Evolutionary conservation across 2,888 invertebrate species (phyloP).

Genomic region (Trichacis sp.): DNA sequence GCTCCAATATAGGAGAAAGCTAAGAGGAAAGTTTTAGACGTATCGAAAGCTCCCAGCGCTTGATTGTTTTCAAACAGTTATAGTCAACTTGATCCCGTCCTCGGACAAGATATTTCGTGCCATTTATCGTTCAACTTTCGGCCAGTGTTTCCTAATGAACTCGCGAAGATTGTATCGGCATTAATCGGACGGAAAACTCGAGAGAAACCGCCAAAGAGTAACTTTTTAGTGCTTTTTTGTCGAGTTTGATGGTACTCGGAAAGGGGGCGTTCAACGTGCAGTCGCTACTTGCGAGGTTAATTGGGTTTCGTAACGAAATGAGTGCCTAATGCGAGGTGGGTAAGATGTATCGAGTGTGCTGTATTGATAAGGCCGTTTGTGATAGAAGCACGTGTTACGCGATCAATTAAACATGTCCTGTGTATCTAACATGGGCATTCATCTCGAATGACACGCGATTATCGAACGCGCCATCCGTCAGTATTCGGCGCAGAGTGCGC

Average conservation of each 20-base stretch:
- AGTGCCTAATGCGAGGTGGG: constrained; percentile 11
- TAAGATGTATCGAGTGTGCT: constrained; percentile 12
- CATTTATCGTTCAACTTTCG: constrained; percentile 19
- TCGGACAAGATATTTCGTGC: constrained; percentile 30
- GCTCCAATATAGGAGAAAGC: constrained; percentile 15
- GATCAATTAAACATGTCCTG: constrained; percentile 24
- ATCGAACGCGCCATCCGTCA: constrained; percentile 21
- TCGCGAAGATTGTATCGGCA: not conserved
- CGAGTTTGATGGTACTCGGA: not conserved
- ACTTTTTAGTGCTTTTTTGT: not conserved
- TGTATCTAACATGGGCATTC: constrained; percentile 17
- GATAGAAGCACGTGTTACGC: constrained; percentile 13
- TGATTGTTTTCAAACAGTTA: constrained; percentile 50
- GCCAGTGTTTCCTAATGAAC: constrained; percentile 12
- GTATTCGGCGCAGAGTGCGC: constrained; percentile 2
- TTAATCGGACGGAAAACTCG: not conserved
- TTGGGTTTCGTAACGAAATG: constrained; percentile 11
- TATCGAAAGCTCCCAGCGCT: constrained; percentile 43
- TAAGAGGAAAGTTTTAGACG: constrained; percentile 45
- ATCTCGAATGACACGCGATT: constrained; percentile 30
- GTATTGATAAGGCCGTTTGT: constrained; percentile 15
- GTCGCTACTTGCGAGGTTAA: constrained; percentile 1
- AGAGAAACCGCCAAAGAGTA: too few relatives aligned
- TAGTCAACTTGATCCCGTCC: constrained; percentile 30
- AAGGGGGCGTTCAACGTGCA: not conserved